Conservation (phyloP, 2,797 vertebrate genomes). For the Calcarius lapponicus region DNA sequence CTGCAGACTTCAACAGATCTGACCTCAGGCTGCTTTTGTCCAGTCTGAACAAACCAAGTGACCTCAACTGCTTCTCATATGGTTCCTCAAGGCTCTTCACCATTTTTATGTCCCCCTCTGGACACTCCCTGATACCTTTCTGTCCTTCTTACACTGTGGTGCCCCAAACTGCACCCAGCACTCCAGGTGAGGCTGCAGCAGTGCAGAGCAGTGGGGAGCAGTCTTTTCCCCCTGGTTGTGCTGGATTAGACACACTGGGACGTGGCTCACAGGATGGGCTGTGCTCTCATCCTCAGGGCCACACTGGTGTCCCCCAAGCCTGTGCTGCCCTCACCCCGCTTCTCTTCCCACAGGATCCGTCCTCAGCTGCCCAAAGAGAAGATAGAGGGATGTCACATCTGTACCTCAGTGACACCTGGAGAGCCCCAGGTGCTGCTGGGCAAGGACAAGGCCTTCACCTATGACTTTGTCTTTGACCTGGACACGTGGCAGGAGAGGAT, state of each 20-base stretch:
- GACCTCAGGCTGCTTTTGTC: not conserved
- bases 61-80: not conserved
- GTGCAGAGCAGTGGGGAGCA: not conserved
- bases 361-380: conserved; percentile 97
- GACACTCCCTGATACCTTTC: not conserved
- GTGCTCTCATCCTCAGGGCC: accelerated
- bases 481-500: conserved; percentile 88
- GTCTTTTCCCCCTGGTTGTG: not conserved
- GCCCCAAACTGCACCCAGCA: not conserved
- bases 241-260: not conserved
- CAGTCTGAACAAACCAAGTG: not conserved
- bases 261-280: not conserved
- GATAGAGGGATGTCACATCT: conserved; percentile 96
- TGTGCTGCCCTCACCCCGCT: not conserved
- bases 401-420: conserved; percentile 91
- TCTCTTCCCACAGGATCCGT: conserved; percentile 83
- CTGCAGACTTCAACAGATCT: not conserved
- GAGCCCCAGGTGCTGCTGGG: conserved; percentile 96
- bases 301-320: not conserved
- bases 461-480: conserved; percentile 93
- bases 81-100: not conserved
- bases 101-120: not conserved
- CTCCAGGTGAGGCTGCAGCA: not conserved
- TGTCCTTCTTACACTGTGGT: not conserved
- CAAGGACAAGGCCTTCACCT: conserved; percentile 98